Conservation (phyloP, 2,113 vertebrate species). For the Eurypyga helias region DNA sequence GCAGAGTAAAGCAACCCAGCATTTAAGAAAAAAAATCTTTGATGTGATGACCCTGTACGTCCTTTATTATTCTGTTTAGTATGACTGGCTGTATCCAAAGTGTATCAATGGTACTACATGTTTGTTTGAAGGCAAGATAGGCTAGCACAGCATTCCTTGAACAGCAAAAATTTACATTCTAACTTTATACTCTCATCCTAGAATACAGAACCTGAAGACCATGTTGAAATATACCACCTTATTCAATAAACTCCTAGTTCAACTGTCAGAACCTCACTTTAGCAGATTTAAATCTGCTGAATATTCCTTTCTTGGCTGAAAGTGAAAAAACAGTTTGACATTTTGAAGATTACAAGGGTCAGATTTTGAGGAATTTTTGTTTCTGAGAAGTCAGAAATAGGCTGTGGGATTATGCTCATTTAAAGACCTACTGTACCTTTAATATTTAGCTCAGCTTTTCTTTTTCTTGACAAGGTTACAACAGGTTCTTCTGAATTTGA, state of each 20-base stretch:
- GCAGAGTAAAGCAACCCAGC: background rate
- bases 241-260: background rate
- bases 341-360: constrained; percentile 14
- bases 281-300: constrained; percentile 28
- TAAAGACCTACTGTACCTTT: background rate
- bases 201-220: background rate
- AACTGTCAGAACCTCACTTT: constrained; percentile 8
- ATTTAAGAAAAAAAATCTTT: background rate
- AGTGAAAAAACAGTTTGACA: constrained; percentile 8
- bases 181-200: background rate
- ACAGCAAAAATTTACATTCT: background rate
- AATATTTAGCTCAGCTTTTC: background rate
- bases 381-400: background rate
- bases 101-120: background rate
- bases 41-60: background rate
- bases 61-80: background rate
- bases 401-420: background rate
- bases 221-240: background rate
- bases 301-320: background rate
- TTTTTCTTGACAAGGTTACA: background rate
- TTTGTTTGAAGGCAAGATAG: background rate
- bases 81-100: background rate
- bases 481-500: constrained; percentile 2
- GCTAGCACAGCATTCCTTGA: background rate
- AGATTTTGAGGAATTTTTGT: constrained; percentile 9